Evolutionary conservation across 2,888 invertebrate genomes (phyloP).

Genomic region (Subacronicta megacephala): DNA sequence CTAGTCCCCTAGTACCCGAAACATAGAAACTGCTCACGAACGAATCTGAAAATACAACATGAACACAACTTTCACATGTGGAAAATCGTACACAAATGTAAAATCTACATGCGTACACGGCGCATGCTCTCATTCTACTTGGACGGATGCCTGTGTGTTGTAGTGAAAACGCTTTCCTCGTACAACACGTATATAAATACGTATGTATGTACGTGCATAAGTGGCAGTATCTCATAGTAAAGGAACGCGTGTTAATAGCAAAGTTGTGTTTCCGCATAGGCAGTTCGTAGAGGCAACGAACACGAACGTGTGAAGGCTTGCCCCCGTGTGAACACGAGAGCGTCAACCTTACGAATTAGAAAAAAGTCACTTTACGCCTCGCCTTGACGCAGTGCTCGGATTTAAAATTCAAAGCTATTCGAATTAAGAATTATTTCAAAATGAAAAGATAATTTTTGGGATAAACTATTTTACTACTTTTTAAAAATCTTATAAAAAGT

Average conservation of each 20-base stretch:
- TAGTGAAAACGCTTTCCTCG: conserved; percentile 81
- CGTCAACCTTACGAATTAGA: conserved; percentile 89
- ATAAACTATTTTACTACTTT: no score
- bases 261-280: conserved; percentile 88
- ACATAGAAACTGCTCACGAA: conserved; percentile 84
- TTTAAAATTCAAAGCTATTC: conserved; percentile 56
- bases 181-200: conserved; percentile 65
- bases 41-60: conserved; percentile 78
- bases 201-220: conserved; percentile 76
- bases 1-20: conserved; percentile 79
- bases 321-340: conserved; percentile 85
- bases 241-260: conserved; percentile 88
- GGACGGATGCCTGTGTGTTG: conserved; percentile 65
- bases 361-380: conserved; percentile 80
- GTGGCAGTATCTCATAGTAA: conserved; percentile 87
- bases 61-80: conserved; percentile 75
- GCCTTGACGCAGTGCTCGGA: conserved; percentile 62
- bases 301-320: conserved; percentile 79
- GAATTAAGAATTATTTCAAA: conserved; percentile 19
- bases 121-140: conserved; percentile 67
- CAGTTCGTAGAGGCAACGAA: conserved; percentile 83
- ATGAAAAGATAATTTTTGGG: neutral
- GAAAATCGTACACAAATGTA: conserved; percentile 77
- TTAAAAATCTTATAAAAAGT: no score
- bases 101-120: conserved; percentile 69